A percentile compares a stretch with the other conserved stretches of the same genome.
Evolutionary conservation across 2,113 vertebrate genomes (phyloP).

Genomic region (Ammospiza caudacuta): DNA sequence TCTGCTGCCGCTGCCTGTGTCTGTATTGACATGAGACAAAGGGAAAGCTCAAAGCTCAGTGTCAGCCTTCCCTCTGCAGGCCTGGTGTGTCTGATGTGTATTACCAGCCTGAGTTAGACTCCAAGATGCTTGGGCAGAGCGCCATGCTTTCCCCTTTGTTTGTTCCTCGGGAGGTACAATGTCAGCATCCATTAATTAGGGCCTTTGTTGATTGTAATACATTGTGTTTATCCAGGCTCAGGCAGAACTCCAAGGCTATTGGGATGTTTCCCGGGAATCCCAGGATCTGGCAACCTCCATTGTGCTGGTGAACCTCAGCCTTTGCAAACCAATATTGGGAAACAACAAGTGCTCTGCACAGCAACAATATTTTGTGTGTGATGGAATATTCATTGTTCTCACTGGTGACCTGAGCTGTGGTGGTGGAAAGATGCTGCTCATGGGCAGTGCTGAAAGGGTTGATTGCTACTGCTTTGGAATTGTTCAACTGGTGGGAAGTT

Average conservation of each 20-base stretch:
- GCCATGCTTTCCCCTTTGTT: conserved; percentile 25
- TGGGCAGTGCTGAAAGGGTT: not conserved
- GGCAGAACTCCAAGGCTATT: conserved; percentile 12
- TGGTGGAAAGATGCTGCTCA: not conserved
- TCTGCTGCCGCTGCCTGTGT: not conserved
- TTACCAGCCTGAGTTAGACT: not conserved
- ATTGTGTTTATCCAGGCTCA: conserved; percentile 6
- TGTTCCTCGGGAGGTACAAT: not conserved
- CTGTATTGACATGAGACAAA: not conserved
- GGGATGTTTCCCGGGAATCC: conserved; percentile 44
- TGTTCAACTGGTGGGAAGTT: not conserved
- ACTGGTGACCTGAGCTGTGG: rapidly evolving
- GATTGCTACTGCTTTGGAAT: not conserved
- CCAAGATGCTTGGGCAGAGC: conserved; percentile 19
- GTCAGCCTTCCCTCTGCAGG: conserved; percentile 4
- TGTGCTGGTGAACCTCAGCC: not conserved
- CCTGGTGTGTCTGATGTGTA: not conserved
- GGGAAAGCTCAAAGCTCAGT: conserved; percentile 1
- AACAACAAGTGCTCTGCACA: not conserved
- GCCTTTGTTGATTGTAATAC: conserved; percentile 38
- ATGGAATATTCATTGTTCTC: not conserved
- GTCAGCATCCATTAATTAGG: conserved; percentile 57
- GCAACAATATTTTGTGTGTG: not conserved
- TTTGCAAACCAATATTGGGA: not conserved
- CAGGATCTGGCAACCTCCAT: conserved; percentile 10